phyloP scores from a whole-genome alignment of 2,797 vertebrate species.

The Protosalanx chinensis region DNA sequence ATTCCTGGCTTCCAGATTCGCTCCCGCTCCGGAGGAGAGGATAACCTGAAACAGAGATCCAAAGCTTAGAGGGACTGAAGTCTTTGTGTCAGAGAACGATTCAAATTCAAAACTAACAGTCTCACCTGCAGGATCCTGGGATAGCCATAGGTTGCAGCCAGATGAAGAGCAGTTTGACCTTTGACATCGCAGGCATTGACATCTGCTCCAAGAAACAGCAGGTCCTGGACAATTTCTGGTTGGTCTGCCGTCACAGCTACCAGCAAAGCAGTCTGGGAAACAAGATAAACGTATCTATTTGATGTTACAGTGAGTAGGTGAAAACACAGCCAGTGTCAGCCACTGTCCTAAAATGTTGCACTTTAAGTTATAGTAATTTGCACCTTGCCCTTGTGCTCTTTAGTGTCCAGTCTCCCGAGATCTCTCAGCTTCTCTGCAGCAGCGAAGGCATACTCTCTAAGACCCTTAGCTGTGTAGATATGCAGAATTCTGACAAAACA shows the following conservation, averaged over 20 bases:
- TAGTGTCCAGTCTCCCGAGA: constrained; percentile 77
- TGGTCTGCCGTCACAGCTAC: constrained; percentile 88
- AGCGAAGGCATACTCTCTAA: constrained; percentile 79
- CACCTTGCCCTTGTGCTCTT: constrained; percentile 91
- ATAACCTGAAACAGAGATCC: constrained; percentile 57
- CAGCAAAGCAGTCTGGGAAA: constrained; percentile 81
- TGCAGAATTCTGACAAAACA: constrained; percentile 79
- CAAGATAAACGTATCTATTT: background rate
- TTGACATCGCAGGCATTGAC: constrained; percentile 81
- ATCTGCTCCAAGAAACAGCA: constrained; percentile 80
- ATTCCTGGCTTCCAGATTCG: constrained; percentile 82
- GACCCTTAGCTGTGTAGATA: constrained; percentile 84
- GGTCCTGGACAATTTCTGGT: constrained; percentile 82
- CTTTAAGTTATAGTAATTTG: background rate
- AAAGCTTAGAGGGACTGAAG: background rate
- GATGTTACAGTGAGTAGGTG: background rate
- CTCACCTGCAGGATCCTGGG: constrained; percentile 80
- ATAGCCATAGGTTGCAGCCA: constrained; percentile 83
- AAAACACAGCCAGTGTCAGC: background rate
- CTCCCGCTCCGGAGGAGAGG: constrained; percentile 52
- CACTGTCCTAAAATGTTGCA: background rate
- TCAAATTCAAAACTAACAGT: background rate
- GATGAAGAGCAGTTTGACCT: constrained; percentile 84
- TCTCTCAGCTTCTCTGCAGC: constrained; percentile 78
- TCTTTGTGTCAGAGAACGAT: background rate